Conservation (phyloP, 2,888 invertebrate genomes). For the Nowickia ferox region DNA sequence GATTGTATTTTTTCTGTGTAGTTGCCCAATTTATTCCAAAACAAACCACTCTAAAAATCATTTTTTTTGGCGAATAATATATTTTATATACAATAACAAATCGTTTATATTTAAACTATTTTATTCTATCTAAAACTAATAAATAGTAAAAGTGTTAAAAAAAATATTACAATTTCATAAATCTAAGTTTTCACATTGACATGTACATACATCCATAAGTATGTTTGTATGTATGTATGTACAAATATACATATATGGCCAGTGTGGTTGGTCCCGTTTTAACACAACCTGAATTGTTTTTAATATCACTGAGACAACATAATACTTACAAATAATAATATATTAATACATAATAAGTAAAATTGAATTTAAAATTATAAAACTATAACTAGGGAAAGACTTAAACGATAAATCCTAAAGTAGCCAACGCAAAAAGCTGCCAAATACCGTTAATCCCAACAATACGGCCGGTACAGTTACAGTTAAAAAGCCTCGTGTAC, state of each 20-base stretch:
- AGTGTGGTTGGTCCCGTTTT: slow-evolving; percentile 56
- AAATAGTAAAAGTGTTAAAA: slow-evolving; percentile 1
- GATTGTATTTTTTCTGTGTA: too few relatives aligned
- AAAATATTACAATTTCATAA: slow-evolving; percentile 3
- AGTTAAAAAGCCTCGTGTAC: slow-evolving; percentile 65
- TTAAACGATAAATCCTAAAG: slow-evolving; percentile 62
- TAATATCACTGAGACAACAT: slow-evolving; percentile 5
- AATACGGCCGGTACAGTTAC: slow-evolving; percentile 69
- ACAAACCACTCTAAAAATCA: neutral
- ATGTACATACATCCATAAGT: neutral
- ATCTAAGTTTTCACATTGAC: neutral
- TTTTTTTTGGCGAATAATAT: slow-evolving; percentile 8
- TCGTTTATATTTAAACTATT: neutral
- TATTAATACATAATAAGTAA: neutral
- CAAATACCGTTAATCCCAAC: slow-evolving; percentile 70
- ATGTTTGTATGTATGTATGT: neutral
- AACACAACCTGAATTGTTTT: neutral
- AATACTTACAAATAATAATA: neutral
- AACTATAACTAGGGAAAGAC: slow-evolving; percentile 6
- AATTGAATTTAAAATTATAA: slow-evolving; percentile 31
- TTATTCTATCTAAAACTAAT: slow-evolving; percentile 17
- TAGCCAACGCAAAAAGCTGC: slow-evolving; percentile 73
- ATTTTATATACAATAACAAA: neutral
- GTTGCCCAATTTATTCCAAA: neutral
- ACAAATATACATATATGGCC: slow-evolving; percentile 5